A percentile compares a stretch with the other conserved stretches of the same genome.
phyloP scores from a whole-genome alignment of 2,888 invertebrate genomes.

The Anagyrus pseudococci region DNA sequence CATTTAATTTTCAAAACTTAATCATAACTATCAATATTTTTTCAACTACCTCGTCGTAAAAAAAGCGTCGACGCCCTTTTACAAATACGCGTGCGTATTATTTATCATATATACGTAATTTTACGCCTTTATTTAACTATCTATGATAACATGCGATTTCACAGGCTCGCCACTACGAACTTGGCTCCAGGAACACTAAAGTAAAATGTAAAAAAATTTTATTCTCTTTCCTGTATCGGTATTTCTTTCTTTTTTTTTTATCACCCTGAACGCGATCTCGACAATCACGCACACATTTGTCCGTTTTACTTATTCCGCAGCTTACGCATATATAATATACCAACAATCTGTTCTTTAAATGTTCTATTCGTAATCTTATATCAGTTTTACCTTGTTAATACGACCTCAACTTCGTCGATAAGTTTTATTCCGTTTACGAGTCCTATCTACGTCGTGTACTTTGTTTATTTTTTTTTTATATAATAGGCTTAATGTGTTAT shows the following conservation, averaged over 20 bases:
- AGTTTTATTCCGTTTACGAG: too few species aligned
- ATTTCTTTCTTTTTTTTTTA: constrained; percentile 6
- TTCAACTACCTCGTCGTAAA: constrained; percentile 9
- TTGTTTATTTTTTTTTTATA: background rate
- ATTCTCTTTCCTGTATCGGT: background rate
- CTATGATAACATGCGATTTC: constrained; percentile 38
- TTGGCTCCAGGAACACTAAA: constrained; percentile 11
- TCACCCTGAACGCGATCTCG: constrained; percentile 10
- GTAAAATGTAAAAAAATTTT: constrained; percentile 19
- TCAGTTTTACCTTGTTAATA: too few species aligned
- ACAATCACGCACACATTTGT: constrained; percentile 6
- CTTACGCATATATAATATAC: constrained; percentile 2
- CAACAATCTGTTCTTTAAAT: background rate
- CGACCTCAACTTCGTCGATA: too few species aligned
- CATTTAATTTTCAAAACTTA: too few species aligned
- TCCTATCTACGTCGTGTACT: too few species aligned
- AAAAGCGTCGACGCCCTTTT: constrained; percentile 18
- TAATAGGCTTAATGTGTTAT: constrained; percentile 1
- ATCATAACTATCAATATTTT: too few species aligned
- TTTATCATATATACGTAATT: constrained; percentile 13
- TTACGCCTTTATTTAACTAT: constrained; percentile 30
- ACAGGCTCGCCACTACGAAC: constrained; percentile 38
- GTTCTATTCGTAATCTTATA: too few species aligned
- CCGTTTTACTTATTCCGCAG: background rate
- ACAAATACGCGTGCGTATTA: constrained; percentile 8